phyloP scores from a whole-genome alignment of 2,797 vertebrate genomes.

The Buceros bicornis region DNA sequence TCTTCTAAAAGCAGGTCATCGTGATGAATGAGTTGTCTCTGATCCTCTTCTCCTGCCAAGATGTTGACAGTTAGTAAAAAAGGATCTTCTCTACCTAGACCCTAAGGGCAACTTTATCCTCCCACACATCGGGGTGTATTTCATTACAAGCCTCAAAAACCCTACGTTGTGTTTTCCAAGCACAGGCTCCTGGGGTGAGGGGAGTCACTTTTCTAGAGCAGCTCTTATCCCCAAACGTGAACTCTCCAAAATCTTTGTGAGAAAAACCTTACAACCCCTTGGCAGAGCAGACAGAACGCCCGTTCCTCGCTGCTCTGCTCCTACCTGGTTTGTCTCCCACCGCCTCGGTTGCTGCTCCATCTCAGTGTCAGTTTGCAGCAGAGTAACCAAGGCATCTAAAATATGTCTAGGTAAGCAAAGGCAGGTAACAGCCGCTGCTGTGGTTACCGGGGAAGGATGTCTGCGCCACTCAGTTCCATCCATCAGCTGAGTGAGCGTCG shows the following conservation, averaged over 20 bases:
- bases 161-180: neutral
- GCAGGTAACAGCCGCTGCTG: neutral
- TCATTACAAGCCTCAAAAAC: neutral
- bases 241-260: neutral
- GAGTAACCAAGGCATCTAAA: neutral
- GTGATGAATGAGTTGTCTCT: neutral
- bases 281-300: neutral
- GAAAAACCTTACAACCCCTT: neutral
- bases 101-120: neutral
- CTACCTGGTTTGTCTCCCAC: neutral
- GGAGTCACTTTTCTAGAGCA: neutral
- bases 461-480: neutral
- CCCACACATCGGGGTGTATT: neutral
- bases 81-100: neutral
- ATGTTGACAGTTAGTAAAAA: neutral
- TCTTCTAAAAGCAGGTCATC: neutral
- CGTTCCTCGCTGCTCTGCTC: neutral
- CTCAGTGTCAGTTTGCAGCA: neutral
- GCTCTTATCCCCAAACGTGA: neutral
- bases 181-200: neutral
- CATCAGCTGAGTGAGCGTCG: neutral
- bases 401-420: neutral
- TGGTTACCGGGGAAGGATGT: neutral
- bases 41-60: neutral
- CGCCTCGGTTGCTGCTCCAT: fast-evolving